Evolutionary conservation across 2,888 invertebrate species (phyloP).

Genomic region (Hartigia nigra): DNA sequence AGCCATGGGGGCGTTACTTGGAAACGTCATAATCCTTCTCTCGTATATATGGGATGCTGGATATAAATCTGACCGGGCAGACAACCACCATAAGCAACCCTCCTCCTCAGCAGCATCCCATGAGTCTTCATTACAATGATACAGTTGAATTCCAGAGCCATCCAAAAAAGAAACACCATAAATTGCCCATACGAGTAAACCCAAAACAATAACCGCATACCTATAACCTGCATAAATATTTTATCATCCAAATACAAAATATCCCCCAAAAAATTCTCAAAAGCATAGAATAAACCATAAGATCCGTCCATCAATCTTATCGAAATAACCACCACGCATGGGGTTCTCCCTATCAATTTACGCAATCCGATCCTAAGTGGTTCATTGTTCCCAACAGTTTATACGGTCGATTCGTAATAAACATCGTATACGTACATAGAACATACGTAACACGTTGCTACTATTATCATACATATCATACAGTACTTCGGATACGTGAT

Average conservation of each 20-base stretch:
- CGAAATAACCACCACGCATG: neutral
- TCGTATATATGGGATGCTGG: conserved; percentile 22
- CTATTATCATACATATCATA: neutral
- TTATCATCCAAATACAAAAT: neutral
- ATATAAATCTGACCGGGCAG: conserved; percentile 36
- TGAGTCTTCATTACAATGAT: neutral
- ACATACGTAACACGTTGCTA: neutral
- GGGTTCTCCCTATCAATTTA: conserved; percentile 31
- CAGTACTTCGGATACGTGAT: neutral
- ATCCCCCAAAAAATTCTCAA: too few species aligned
- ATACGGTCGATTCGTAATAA: neutral
- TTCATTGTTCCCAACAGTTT: conserved; percentile 40
- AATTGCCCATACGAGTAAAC: neutral
- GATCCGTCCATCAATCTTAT: too few species aligned
- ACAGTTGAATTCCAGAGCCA: neutral
- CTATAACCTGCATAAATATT: neutral
- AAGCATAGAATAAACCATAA: too few species aligned
- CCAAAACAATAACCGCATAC: neutral
- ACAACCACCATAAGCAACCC: neutral
- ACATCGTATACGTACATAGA: neutral
- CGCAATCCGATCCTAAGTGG: conserved; percentile 44
- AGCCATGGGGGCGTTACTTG: conserved; percentile 42
- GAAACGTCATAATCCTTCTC: conserved; percentile 55
- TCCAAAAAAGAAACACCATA: neutral
- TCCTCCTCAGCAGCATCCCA: neutral